Evolutionary conservation across 1,140 invertebrate genomes (phyloP), one percentile per base, ranked within the genome.

Genomic region (Drosophila asahinai): DNA sequence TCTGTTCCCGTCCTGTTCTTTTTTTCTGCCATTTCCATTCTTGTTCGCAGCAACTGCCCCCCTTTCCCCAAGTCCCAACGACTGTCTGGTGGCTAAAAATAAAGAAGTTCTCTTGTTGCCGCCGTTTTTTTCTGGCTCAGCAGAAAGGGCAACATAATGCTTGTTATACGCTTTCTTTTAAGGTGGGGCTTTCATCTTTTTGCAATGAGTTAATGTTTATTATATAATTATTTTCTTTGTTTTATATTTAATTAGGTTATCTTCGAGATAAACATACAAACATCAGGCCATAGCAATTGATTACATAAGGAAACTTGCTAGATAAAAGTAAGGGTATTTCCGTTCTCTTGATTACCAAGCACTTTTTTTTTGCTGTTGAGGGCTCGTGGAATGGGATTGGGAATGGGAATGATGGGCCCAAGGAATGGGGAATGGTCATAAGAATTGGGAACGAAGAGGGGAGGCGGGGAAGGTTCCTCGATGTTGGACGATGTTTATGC

Each of bases 111-210:
- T 73, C 67, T 61, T 42, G 52, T 72, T 38, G 67, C 54, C 68
- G 40, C 55, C 30, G 30, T 36, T 73, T 71, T 73, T 70, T 73
- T 73, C 45, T 73, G 67, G 45, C 40, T 73, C 71, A 73, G 71
- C 71, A 73, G 57, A 73, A 73, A 73, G 64, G 71, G 71, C 71
- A 73, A 61, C 71, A 73, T 73, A 73, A 73, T 60, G 22, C 67
- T 60, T 25, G 12, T 17, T 25, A 61, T 73, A 73, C 71, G n/a
- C 71, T 73, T 11, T 7, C 22, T 9, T 38, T 19, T 4, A 7
- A 15, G 1, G 12, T 14, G 9, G 14, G 19, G 19, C 15, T 17
- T 42, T 0, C 0, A 3, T 2, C 3, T 19, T 22, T n/a, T 30
- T 8, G 15, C 2, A 27, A n/a, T 2, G 0, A 2, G 12, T 19